Evolutionary conservation across 2,888 invertebrate species (phyloP).

Genomic region (Latrodectus elegans): DNA sequence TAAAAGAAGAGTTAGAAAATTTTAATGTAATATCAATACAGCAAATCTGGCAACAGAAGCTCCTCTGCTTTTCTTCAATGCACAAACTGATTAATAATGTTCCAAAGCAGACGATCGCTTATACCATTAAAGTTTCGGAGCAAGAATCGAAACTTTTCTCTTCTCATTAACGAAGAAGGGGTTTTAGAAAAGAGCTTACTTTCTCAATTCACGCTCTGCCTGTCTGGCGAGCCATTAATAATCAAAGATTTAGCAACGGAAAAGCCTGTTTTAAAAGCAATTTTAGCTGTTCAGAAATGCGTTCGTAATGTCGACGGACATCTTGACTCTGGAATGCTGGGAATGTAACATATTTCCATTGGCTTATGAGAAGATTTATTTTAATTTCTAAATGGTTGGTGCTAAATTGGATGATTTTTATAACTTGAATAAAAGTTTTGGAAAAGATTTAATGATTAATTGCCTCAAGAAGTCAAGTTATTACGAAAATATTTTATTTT

Average conservation of each 20-base stretch:
- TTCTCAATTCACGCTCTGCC: conserved; percentile 38
- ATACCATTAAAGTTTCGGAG: conserved; percentile 30
- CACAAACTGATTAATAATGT: conserved; percentile 52
- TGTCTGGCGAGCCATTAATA: conserved; percentile 31
- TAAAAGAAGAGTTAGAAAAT: conserved; percentile 16
- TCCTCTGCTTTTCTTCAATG: conserved; percentile 23
- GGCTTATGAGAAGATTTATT: too few relatives aligned
- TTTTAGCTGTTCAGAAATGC: conserved; percentile 19
- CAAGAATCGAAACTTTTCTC: conserved; percentile 44
- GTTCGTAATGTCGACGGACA: background rate
- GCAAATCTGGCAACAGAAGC: conserved; percentile 49
- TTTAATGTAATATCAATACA: conserved; percentile 61
- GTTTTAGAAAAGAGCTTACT: conserved; percentile 35
- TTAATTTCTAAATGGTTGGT: too few relatives aligned
- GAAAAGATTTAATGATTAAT: too few relatives aligned
- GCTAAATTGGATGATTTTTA: too few relatives aligned
- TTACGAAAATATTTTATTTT: too few relatives aligned
- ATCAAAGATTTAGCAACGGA: conserved; percentile 15
- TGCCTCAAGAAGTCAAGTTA: too few relatives aligned
- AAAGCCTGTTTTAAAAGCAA: conserved; percentile 37
- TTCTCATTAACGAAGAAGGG: conserved; percentile 40
- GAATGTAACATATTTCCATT: too few relatives aligned
- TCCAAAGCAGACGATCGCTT: conserved; percentile 1
- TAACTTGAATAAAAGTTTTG: too few relatives aligned
- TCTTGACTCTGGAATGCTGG: background rate